Conservation (phyloP, 2,113 vertebrate species). For the Xenus cinereus region DNA sequence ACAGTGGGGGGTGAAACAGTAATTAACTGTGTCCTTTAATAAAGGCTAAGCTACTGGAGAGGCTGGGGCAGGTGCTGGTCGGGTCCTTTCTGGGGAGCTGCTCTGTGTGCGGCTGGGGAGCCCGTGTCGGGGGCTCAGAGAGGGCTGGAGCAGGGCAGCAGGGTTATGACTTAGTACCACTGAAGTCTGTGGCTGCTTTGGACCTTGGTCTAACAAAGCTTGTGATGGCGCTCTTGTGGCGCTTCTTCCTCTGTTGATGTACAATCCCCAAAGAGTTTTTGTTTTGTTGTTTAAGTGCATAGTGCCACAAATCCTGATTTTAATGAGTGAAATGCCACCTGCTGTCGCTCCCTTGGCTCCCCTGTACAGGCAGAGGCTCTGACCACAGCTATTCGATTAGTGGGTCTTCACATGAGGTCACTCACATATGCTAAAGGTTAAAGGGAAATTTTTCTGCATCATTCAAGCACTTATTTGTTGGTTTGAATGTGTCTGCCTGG, state of each 20-base stretch:
- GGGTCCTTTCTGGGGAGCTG: not conserved
- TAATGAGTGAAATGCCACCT: not conserved
- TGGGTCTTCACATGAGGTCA: not conserved
- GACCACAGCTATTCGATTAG: fast-evolving
- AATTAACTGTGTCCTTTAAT: not conserved
- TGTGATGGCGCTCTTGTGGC: not conserved
- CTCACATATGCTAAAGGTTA: not conserved
- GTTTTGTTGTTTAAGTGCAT: not conserved
- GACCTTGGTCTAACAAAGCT: not conserved
- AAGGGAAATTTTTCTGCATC: not conserved
- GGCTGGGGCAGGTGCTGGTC: not conserved
- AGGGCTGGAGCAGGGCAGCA: not conserved
- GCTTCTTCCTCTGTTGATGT: not conserved
- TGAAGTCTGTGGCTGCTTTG: not conserved
- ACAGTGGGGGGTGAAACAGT: not conserved
- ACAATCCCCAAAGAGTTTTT: not conserved
- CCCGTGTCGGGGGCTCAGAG: fast-evolving
- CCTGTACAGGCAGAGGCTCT: not conserved
- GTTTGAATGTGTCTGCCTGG: constrained; percentile 4
- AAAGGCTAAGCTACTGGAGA: not conserved
- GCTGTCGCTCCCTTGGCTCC: not conserved
- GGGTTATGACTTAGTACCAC: not conserved
- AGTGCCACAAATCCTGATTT: not conserved
- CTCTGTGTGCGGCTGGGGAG: not conserved
- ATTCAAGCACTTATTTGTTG: not conserved